phyloP scores from a whole-genome alignment of 2,113 vertebrate genomes.

The Mixornis gularis region DNA sequence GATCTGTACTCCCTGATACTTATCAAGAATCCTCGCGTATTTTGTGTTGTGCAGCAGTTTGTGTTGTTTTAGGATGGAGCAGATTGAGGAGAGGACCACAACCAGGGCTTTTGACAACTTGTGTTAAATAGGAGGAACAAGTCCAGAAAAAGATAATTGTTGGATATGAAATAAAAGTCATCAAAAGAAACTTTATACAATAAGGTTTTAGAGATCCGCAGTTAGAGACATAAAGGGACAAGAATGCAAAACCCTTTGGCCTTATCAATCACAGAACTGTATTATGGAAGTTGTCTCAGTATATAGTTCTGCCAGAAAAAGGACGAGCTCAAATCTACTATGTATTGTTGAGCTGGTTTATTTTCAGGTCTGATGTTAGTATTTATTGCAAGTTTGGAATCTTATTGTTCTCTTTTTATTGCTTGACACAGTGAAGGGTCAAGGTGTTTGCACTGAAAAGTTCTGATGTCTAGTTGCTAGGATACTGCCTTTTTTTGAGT shows the following conservation, averaged over 20 bases:
- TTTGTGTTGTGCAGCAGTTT: not conserved
- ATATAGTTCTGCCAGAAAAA: not conserved
- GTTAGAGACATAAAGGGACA: not conserved
- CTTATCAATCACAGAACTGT: not conserved
- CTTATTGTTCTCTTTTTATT: conserved; percentile 11
- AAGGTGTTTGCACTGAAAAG: not conserved
- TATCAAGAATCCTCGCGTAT: not conserved
- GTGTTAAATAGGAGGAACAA: not conserved
- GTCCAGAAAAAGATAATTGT: not conserved
- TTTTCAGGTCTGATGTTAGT: not conserved
- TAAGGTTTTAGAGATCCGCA: not conserved
- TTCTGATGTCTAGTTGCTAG: conserved; percentile 21
- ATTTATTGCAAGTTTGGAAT: conserved; percentile 1
- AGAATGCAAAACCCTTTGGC: not conserved
- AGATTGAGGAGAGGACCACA: not conserved
- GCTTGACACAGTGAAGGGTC: not conserved
- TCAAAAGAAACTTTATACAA: not conserved
- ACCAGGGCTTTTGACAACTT: not conserved
- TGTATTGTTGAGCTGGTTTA: not conserved
- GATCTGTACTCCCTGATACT: not conserved
- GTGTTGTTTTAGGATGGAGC: not conserved
- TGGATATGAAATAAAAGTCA: not conserved
- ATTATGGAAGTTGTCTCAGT: not conserved
- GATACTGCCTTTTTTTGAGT: not conserved
- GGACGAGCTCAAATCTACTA: not conserved